phyloP scores from a whole-genome alignment of 2,888 invertebrate species.

The Ditula angustiorana region DNA sequence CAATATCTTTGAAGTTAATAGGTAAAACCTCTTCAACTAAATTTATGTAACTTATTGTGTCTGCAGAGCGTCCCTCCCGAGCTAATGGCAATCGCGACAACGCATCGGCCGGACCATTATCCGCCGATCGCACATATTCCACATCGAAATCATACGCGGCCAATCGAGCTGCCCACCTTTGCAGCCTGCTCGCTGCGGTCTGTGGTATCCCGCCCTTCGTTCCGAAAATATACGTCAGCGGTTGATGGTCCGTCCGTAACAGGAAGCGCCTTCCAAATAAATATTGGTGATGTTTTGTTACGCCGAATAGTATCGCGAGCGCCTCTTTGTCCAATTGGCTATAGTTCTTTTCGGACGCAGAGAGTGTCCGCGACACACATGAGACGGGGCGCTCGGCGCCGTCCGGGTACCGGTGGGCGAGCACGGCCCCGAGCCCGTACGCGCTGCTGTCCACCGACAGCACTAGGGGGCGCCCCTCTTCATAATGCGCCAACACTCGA shows the following conservation, averaged over 20 bases:
- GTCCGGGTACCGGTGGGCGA: slow-evolving; percentile 42
- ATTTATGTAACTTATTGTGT: no score
- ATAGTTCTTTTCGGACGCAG: slow-evolving; percentile 45
- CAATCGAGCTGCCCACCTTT: slow-evolving; percentile 52
- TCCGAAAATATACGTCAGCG: slow-evolving; percentile 59
- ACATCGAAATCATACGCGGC: no score
- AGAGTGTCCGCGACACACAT: slow-evolving; percentile 46
- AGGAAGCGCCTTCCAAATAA: slow-evolving; percentile 49
- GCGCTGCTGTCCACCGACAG: no score
- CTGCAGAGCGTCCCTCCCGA: no score
- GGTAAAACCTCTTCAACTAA: no score
- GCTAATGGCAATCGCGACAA: no score
- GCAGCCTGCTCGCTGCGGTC: slow-evolving; percentile 52
- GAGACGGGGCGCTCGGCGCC: slow-evolving; percentile 46
- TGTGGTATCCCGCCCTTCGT: slow-evolving; percentile 48
- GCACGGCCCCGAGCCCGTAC: slow-evolving; percentile 43
- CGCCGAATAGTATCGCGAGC: slow-evolving; percentile 46
- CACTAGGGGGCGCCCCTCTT: slow-evolving; percentile 37
- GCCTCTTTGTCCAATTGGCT: slow-evolving; percentile 47
- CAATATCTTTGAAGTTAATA: no score
- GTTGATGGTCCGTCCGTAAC: slow-evolving; percentile 63
- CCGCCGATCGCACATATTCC: no score
- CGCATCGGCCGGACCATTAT: no score
- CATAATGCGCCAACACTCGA: slow-evolving; percentile 42
- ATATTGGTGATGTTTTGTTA: slow-evolving; percentile 47